A percentile compares a stretch with the other conserved stretches of the same genome.
Evolutionary conservation across 64 coral and sea anemone genomes (phyloP).

Genomic region (Pachyseris speciosa): DNA sequence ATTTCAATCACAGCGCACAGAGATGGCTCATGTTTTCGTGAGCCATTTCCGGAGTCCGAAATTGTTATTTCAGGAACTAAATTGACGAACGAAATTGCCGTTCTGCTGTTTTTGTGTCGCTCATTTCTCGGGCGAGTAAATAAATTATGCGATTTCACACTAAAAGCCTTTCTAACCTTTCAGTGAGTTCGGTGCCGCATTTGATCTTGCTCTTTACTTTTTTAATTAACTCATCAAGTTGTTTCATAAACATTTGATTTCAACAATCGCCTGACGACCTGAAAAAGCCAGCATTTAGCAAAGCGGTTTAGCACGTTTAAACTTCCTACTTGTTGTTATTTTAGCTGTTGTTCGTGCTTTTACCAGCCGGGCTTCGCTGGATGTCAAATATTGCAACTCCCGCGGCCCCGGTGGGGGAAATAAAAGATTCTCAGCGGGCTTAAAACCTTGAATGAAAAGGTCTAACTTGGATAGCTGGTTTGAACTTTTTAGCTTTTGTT

Average conservation of each 20-base stretch:
- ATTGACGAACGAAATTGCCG: constrained; percentile 4
- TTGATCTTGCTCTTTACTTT: neutral
- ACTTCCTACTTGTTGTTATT: constrained; percentile 7
- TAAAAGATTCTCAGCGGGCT: constrained; percentile 1
- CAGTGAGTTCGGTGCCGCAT: neutral
- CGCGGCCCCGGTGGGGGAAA: neutral
- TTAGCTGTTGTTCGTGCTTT: constrained; percentile 9
- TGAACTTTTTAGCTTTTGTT: constrained; percentile 1
- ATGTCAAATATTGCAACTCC: neutral
- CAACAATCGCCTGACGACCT: constrained; percentile 17
- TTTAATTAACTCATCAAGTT: neutral
- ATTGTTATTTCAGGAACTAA: constrained; percentile 53
- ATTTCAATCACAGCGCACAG: neutral
- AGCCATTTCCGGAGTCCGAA: constrained; percentile 13
- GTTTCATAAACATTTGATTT: constrained; percentile 42
- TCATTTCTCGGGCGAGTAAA: neutral
- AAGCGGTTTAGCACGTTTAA: constrained; percentile 34
- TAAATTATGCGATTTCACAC: neutral
- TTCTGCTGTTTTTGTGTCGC: constrained; percentile 1
- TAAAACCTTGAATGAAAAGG: constrained; percentile 25
- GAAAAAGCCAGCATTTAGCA: constrained; percentile 50
- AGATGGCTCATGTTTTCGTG: neutral
- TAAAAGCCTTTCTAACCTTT: neutral
- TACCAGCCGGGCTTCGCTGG: neutral
- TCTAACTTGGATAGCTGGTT: constrained; percentile 25